Evolutionary conservation across 1,140 invertebrate genomes (phyloP).

Genomic region (Cherax quadricarinatus): DNA sequence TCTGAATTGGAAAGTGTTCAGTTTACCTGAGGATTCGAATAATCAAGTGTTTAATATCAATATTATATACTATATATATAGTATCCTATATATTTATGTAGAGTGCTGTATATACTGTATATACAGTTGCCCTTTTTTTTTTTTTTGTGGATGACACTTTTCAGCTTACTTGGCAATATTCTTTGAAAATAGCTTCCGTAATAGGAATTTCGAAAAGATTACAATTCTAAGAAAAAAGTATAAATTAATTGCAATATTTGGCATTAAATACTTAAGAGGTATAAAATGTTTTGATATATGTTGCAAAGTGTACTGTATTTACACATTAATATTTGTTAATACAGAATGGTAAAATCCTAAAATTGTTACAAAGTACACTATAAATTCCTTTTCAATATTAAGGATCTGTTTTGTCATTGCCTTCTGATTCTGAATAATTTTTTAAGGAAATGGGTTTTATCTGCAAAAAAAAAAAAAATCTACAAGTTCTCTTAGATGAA

Average conservation of each 20-base stretch:
- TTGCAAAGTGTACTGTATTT: neutral
- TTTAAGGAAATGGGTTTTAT: neutral
- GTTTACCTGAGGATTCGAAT: too few species aligned
- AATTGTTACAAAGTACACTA: neutral
- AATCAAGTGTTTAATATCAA: too few species aligned
- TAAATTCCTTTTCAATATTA: neutral
- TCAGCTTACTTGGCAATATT: neutral
- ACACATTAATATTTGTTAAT: neutral
- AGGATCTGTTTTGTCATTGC: neutral
- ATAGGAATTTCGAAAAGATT: neutral
- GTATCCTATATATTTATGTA: too few species aligned
- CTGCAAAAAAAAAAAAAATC: neutral
- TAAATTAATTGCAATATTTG: too few species aligned
- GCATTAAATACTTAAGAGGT: too few species aligned
- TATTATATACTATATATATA: neutral
- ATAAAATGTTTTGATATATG: neutral
- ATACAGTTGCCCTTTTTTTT: neutral
- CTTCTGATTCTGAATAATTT: neutral
- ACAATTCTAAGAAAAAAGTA: too few species aligned
- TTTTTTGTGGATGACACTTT: neutral
- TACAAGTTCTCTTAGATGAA: constrained; percentile 11
- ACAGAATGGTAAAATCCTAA: neutral
- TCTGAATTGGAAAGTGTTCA: too few species aligned
- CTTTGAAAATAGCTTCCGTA: neutral
- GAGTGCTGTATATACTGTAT: neutral